Evolutionary conservation across 2,797 vertebrate genomes (phyloP), one percentile per base, ranked within the genome.

Genomic region (Coreius guichenoti): DNA sequence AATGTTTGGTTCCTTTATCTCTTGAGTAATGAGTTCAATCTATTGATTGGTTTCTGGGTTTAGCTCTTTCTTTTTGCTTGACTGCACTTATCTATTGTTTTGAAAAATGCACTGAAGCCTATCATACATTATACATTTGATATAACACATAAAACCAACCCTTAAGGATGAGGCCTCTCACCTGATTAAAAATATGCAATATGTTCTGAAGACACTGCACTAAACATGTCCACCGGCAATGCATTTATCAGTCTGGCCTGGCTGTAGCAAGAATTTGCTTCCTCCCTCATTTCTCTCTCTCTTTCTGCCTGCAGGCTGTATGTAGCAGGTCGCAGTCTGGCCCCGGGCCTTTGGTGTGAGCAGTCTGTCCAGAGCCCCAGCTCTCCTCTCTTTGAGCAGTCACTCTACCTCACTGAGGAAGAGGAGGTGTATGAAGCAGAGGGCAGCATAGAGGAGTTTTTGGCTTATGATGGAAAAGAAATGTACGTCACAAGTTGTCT

Each of bases 381-480:
- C 63, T 51, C 73, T 19, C 45, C 85, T 47, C 65, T 75, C 14
- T 89, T 89, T 1, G 84, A 90, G 14, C 86, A 82, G 29, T 88
- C 69, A 0, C 3, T 33, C 0, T 89, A 80, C 86, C 90, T 92
- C 1, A 93, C 93, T 61, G 82, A 95, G 82, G 93, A 95, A 88
- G 96, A 96, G 90, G 96, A 97, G 92, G 93, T 97, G 77, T 96
- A 95, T 2, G 94, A 94, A 49, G 58, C 89, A 67, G 96, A 97
- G 90, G 96, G 96, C 84, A 94, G 92, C 87, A 94, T 96, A 39
- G 96, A 96, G 90, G 96, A 97, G 74, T 97, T 96, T 90, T 93
- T 97, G 47, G 96, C 96, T 84, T 97, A 95, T 88, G 96, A 97
- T 92, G 87, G 85, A 81, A 94, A 91, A 87, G 95, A 96, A 49